Percentiles rank a stretch among this genome's conserved stretches.
phyloP scores from a whole-genome alignment of 2,888 invertebrate genomes.

The Capitulum mitella region DNA sequence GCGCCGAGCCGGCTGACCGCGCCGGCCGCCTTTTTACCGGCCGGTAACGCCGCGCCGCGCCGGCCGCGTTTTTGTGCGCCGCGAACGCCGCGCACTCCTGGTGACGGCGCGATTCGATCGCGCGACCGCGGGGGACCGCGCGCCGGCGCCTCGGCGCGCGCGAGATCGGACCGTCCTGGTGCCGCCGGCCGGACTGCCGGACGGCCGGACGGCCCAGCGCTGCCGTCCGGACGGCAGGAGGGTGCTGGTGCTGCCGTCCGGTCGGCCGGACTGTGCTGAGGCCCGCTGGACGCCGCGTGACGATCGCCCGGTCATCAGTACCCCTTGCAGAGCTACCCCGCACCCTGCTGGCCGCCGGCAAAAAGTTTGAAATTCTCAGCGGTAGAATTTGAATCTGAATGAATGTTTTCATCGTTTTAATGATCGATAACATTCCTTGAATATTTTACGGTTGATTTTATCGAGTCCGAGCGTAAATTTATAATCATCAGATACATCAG shows the following conservation, averaged over 20 bases:
- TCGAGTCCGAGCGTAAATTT: not conserved
- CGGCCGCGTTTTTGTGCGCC: slow-evolving; percentile 4
- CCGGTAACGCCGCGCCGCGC: not conserved
- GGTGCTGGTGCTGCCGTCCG: no score
- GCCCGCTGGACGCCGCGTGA: not conserved
- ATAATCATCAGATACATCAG: slow-evolving; percentile 24
- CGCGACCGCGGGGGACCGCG: not conserved
- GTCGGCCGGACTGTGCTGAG: not conserved
- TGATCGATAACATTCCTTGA: slow-evolving; percentile 24
- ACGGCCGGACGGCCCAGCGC: not conserved
- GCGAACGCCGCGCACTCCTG: not conserved
- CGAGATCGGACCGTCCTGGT: not conserved
- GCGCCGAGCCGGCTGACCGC: not conserved
- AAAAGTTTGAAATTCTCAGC: slow-evolving; percentile 5
- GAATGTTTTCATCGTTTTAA: slow-evolving; percentile 24
- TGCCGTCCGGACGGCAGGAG: not conserved
- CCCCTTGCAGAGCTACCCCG: not conserved
- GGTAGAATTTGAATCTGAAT: slow-evolving; percentile 19
- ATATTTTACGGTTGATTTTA: slow-evolving; percentile 16
- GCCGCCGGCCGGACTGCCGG: no score
- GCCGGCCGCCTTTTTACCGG: slow-evolving; percentile 13
- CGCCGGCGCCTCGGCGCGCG: not conserved
- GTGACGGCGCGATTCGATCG: not conserved
- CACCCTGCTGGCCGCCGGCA: not conserved
- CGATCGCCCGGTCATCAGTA: not conserved